Evolutionary conservation across 2,113 vertebrate genomes (phyloP).

Genomic region (Protomyctophum bolini): DNA sequence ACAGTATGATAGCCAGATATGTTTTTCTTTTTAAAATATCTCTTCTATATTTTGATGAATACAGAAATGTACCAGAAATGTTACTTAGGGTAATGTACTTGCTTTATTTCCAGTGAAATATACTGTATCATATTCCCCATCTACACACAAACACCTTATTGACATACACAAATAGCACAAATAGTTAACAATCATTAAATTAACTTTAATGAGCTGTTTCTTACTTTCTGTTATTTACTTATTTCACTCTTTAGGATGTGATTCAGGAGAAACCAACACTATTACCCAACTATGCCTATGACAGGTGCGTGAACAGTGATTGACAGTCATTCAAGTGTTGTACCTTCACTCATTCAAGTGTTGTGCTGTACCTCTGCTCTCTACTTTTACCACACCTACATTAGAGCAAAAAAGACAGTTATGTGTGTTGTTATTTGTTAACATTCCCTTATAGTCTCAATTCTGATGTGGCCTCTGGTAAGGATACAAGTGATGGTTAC

Average conservation of each 20-base stretch:
- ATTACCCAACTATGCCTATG: conserved; percentile 80
- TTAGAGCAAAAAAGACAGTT: conserved; percentile 1
- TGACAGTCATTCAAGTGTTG: not conserved
- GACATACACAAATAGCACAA: too few relatives aligned
- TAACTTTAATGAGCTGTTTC: conserved; percentile 10
- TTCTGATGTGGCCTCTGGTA: conserved; percentile 88
- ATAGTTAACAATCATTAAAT: too few relatives aligned
- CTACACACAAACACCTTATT: too few relatives aligned
- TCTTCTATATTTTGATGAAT: too few relatives aligned
- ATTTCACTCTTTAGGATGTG: conserved; percentile 76
- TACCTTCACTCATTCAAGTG: not conserved
- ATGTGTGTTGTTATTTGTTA: not conserved
- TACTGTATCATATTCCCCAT: not conserved
- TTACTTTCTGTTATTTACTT: not conserved
- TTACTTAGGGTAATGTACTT: too few relatives aligned
- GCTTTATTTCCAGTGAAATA: not conserved
- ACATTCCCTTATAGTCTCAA: conserved; percentile 71
- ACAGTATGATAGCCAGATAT: not conserved
- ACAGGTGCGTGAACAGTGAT: conserved; percentile 81
- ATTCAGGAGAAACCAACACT: conserved; percentile 82
- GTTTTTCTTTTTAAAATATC: too few relatives aligned
- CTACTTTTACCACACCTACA: not conserved
- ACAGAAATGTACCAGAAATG: too few relatives aligned
- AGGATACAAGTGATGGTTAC: conserved; percentile 92
- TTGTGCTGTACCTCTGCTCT: not conserved